Base-by-base conservation (phyloP, 2,888 invertebrate genomes). In the Pediacus dermestoides region DNA sequence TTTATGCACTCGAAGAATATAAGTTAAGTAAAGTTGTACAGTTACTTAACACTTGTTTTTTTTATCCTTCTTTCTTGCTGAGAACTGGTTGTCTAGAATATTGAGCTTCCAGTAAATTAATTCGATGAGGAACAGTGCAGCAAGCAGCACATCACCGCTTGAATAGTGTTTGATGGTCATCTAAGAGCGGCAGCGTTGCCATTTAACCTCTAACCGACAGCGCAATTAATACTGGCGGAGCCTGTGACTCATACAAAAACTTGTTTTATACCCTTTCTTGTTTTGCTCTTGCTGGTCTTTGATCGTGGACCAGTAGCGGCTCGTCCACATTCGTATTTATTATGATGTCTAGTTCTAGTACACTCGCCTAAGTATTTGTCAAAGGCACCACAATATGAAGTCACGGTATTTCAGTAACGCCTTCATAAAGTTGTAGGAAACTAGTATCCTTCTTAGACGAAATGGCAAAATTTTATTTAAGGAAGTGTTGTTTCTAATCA, bases 261-360 rank as follows among this genome's bases (percentile, higher is more conserved):
- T 61, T 53, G 63, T 63, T 63, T 57, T 51, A 50, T 57, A 53
- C 52, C 57, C 59, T 54, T 60, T 55, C 56, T 53, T 56, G 48
- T 55, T 50, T 52, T 55, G 39, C 52, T 50, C 45, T 53, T 51
- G 44, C 39, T 45, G 43, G 37, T 49, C 42, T 34, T 18, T 38
- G 41, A 33, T 38, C 30, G 34, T 34, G 22, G 12, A 3, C 21
- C 50, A 50, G 71, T 72, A 73, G 71, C 72, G 72, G 70, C 70
- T 71, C 72, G 71, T 67, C 66, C n/a, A n/a, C n/a, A n/a, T n/a
- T n/a, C n/a, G n/a, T n/a, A 14, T 18, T 25, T 14, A n/a, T n/a
- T n/a, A n/a, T n/a, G n/a, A n/a, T n/a, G n/a, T n/a, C n/a, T n/a
- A n/a, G n/a, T 26, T 18, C 10, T 18, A 7, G 9, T 2, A 6